Base-by-base conservation (phyloP, 2,113 vertebrate genomes). In the Petromus typicus region DNA sequence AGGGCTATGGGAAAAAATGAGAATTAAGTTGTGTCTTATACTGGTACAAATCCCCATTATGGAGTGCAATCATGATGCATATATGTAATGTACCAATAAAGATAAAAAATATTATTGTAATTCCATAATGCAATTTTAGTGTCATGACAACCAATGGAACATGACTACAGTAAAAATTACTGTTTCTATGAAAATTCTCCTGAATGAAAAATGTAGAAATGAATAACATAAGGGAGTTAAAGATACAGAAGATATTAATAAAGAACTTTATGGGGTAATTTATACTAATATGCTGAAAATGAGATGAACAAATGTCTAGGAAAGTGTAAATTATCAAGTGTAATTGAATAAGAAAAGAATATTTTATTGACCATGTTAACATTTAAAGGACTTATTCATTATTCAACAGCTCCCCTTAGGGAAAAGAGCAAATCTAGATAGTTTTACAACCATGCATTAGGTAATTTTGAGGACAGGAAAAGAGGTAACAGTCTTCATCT, bases 131-230 rank as follows among this genome's bases (percentile, higher is more conserved):
- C 66, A 83, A 79, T 71, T 95, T 94, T 95, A 73, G 32, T 61
- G 54, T 94, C 86, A 63, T 84, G 81, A 89, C 20, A 61, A 89
- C 34, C 48, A 94, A 66, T 83, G 48, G 43, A 86, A 83, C 30
- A 94, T 94, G 63, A 75, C 32, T 84, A 73, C 13, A 56, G 63
- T 84, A 94, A 54, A 93, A 95, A 79, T 84, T 64, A 45, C 78
- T 88, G 5, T 85, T 94, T 94, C 34, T 45, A 30, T 83, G 12
- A 75, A 75, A 92, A 54, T 20, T 79, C 69, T 73, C 8, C 57
- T 87, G 45, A 76, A 57, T 91, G 54, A 89, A 82, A 37, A 86
- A 34, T 92, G 76, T 64, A 94, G 32, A 43, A 86, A 86, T 73
- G 32, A 90, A 95, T 86, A 59, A 64, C 76, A 56, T 45, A 64